Evolutionary conservation across 2,888 invertebrate genomes (phyloP).

Genomic region (Drosophila monieri): DNA sequence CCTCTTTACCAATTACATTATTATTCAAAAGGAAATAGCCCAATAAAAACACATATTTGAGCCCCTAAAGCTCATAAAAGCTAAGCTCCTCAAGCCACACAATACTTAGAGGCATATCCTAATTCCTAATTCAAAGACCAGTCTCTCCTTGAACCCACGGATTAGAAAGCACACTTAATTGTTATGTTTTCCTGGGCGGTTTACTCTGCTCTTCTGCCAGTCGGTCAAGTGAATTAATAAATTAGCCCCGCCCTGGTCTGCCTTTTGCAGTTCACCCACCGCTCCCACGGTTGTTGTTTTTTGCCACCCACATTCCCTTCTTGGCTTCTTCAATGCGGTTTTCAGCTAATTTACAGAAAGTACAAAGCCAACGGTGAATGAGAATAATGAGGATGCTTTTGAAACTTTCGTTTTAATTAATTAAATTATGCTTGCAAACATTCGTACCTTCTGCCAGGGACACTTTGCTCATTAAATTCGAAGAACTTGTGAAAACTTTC

Average conservation of each 20-base stretch:
- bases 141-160: constrained; percentile 13
- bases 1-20: no score
- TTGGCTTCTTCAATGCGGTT: constrained; percentile 26
- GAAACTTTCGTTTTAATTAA: constrained; percentile 31
- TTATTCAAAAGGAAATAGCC: no score
- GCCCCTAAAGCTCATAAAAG: background rate
- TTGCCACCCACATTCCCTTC: constrained; percentile 16
- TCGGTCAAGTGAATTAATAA: constrained; percentile 44
- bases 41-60: no score
- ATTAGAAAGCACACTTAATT: constrained; percentile 41
- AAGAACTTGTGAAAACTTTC: background rate
- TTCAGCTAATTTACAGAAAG: constrained; percentile 40
- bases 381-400: background rate
- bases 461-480: background rate
- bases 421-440: constrained; percentile 25
- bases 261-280: constrained; percentile 4
- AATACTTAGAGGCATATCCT: background rate
- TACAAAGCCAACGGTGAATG: constrained; percentile 13
- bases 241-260: background rate
- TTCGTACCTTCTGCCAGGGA: constrained; percentile 2
- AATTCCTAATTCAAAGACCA: constrained; percentile 2
- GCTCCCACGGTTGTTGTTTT: constrained; percentile 11
- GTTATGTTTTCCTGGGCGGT: constrained; percentile 39
- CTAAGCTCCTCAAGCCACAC: background rate
- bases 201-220: constrained; percentile 40